Evolutionary conservation across 2,113 vertebrate species (phyloP).

Genomic region (Poeciliopsis occidentalis): DNA sequence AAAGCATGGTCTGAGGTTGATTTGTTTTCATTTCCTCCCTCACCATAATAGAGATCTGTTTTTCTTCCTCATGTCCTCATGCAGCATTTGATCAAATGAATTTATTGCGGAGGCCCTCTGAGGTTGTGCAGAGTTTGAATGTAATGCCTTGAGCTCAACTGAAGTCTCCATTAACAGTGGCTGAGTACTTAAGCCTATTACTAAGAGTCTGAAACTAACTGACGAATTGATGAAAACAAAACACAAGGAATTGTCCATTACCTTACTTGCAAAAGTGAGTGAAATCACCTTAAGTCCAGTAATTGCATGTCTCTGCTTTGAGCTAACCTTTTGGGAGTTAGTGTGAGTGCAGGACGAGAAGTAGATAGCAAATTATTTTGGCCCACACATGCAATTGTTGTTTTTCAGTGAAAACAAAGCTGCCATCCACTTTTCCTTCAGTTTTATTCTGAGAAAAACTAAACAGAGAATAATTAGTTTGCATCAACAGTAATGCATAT

Average conservation of each 20-base stretch:
- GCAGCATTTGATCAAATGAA: conserved; percentile 38
- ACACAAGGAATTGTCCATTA: conserved; percentile 5
- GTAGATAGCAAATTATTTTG: neutral
- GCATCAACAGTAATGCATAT: too few species aligned
- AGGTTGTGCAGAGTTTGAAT: conserved; percentile 22
- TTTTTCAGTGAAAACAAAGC: neutral
- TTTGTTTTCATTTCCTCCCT: conserved; percentile 49
- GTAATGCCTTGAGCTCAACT: conserved; percentile 47
- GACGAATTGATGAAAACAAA: conserved; percentile 33
- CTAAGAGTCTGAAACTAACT: conserved; percentile 20
- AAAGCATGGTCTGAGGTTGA: conserved; percentile 37
- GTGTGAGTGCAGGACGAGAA: too few species aligned
- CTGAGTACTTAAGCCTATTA: conserved; percentile 30
- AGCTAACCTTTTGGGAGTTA: neutral
- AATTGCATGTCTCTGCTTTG: conserved; percentile 1
- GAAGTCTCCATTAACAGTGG: conserved; percentile 39
- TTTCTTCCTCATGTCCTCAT: conserved; percentile 49
- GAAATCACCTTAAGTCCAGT: neutral
- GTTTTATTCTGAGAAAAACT: too few species aligned
- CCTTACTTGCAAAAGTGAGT: conserved; percentile 1
- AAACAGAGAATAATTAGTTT: too few species aligned
- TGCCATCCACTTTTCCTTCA: too few species aligned
- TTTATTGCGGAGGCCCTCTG: conserved; percentile 13
- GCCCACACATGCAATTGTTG: neutral
- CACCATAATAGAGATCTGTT: conserved; percentile 43